These are phyloP conservation scores for Zoanthus sansibaricus DNA, from an alignment of 92 coral and sea anemone species.

Conservation along the genomic window DNA sequence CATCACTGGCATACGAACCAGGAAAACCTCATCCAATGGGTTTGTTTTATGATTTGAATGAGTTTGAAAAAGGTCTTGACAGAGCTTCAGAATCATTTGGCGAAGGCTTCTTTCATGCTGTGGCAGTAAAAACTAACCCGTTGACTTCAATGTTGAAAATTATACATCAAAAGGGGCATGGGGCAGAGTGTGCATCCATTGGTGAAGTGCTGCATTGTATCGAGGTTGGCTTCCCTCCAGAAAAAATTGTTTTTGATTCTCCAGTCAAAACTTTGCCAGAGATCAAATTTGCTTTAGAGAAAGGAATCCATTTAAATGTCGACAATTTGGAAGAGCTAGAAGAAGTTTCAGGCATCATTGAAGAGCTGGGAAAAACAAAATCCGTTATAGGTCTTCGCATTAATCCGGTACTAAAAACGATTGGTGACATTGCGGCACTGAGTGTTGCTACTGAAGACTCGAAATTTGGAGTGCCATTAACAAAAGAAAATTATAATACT, in stretches of 20 bases:
- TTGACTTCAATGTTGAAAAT: conserved; percentile 73
- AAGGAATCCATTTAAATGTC: conserved; percentile 82
- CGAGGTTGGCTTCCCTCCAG: conserved; percentile 82
- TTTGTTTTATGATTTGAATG: conserved; percentile 86
- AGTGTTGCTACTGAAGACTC: conserved; percentile 83
- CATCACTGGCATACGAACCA: conserved; percentile 59
- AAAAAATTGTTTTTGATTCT: conserved; percentile 86
- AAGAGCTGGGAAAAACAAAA: conserved; percentile 57
- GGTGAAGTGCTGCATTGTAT: conserved; percentile 83
- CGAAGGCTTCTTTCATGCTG: conserved; percentile 77
- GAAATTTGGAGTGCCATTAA: conserved; percentile 89
- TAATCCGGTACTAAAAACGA: conserved; percentile 75
- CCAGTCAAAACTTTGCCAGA: conserved; percentile 88
- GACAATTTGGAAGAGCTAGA: conserved; percentile 90
- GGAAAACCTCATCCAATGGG: conserved; percentile 82
- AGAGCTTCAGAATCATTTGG: conserved; percentile 85
- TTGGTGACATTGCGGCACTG: conserved; percentile 78
- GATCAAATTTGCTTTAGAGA: conserved; percentile 82
- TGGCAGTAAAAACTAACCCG: conserved; percentile 88
- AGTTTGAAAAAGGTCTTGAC: conserved; percentile 80
- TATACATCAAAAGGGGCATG: conserved; percentile 74
- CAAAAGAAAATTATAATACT: conserved; percentile 71
- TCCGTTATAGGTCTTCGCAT: conserved; percentile 85
- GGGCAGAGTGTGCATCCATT: conserved; percentile 96
- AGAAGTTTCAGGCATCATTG: conserved; percentile 69